Conservation (phyloP, 2,113 vertebrate species). For the Pluvianellus socialis region DNA sequence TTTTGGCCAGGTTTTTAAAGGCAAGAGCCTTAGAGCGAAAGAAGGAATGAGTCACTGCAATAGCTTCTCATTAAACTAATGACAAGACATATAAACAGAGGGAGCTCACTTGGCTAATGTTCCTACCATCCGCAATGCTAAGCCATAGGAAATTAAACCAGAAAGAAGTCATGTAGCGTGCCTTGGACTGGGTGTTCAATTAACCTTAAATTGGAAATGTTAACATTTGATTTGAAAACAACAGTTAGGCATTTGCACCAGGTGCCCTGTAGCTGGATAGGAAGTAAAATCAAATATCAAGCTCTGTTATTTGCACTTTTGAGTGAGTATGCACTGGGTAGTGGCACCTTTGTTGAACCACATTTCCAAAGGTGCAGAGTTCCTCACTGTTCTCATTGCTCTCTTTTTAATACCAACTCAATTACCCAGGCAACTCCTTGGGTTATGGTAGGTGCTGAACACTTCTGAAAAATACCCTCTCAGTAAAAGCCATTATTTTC, state of each 20-base stretch:
- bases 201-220: constrained; percentile 14
- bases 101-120: not conserved
- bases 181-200: not conserved
- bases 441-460: not conserved
- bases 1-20: not conserved
- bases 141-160: constrained; percentile 1
- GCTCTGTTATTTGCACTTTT: not conserved
- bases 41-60: constrained; percentile 8
- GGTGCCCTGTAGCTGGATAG: not conserved
- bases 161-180: not conserved
- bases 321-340: not conserved
- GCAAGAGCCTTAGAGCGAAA: not conserved
- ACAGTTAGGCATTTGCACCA: not conserved
- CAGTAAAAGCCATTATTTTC: not conserved
- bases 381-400: not conserved
- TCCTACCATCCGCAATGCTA: not conserved
- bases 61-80: constrained; percentile 53
- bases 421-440: not conserved
- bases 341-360: not conserved
- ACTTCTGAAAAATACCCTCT: not conserved
- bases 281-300: not conserved
- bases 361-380: not conserved
- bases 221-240: not conserved
- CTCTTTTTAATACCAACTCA: not conserved
- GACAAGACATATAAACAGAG: constrained; percentile 3